These are phyloP conservation scores for Gnatocerus cornutus DNA, from an alignment of 2,888 invertebrate species.

Conservation along the genomic window DNA sequence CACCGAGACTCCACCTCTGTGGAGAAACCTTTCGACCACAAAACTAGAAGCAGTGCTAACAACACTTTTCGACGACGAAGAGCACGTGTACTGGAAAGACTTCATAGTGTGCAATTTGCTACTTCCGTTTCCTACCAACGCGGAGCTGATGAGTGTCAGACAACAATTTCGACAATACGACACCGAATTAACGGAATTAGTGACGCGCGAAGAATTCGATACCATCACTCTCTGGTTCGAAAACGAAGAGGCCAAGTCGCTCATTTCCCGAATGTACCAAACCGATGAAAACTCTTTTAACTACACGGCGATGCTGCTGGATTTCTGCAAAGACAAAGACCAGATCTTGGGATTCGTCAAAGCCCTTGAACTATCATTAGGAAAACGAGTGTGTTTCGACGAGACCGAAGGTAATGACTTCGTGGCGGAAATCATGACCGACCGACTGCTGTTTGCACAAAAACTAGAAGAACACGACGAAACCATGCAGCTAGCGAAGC, in stretches of 20 bases:
- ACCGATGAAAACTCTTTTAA: slow-evolving; percentile 72
- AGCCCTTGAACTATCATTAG: slow-evolving; percentile 75
- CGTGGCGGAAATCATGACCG: slow-evolving; percentile 57
- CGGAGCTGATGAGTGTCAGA: slow-evolving; percentile 73
- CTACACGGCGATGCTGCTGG: slow-evolving; percentile 77
- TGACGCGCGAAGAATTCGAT: slow-evolving; percentile 67
- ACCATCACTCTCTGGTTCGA: slow-evolving; percentile 70
- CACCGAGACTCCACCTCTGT: slow-evolving; percentile 63
- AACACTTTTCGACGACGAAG: slow-evolving; percentile 74
- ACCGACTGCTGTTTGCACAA: slow-evolving; percentile 54
- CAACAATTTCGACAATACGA: slow-evolving; percentile 73
- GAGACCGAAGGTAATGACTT: slow-evolving; percentile 72
- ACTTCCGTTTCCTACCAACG: slow-evolving; percentile 73
- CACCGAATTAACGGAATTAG: slow-evolving; percentile 64
- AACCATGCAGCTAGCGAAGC: slow-evolving; percentile 53
- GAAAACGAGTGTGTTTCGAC: slow-evolving; percentile 73
- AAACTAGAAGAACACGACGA: slow-evolving; percentile 54
- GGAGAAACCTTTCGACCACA: slow-evolving; percentile 65
- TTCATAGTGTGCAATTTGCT: slow-evolving; percentile 77
- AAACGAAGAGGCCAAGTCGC: slow-evolving; percentile 69
- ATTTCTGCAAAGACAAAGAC: slow-evolving; percentile 76
- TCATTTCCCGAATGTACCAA: slow-evolving; percentile 76
- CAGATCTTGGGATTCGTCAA: slow-evolving; percentile 75
- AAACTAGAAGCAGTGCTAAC: slow-evolving; percentile 65
- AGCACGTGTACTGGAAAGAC: slow-evolving; percentile 79